A percentile compares a stretch with the other conserved stretches of the same genome.
These are phyloP conservation scores for Drosophila aldrichi DNA, from an alignment of 2,888 invertebrate genomes.

Conservation along the genomic window DNA sequence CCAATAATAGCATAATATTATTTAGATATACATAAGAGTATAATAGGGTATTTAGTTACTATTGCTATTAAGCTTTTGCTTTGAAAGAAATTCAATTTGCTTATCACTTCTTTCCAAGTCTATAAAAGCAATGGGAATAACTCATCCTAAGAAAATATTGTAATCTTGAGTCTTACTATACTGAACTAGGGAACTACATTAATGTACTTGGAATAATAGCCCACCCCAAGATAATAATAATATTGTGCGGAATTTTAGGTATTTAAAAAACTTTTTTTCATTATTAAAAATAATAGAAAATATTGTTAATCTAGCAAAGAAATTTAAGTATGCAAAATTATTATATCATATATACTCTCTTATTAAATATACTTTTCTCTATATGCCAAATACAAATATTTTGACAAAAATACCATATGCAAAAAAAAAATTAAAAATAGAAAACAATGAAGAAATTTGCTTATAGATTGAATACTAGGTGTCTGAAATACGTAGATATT, in stretches of 20 bases:
- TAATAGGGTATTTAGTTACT: no score
- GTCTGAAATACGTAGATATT: neutral
- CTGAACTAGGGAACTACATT: no score
- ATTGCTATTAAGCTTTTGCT: neutral
- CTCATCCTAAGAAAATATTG: no score
- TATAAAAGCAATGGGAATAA: neutral
- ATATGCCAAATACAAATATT: neutral
- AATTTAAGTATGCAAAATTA: neutral
- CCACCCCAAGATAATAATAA: no score
- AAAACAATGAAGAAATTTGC: neutral
- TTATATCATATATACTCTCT: no score
- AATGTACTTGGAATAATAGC: no score
- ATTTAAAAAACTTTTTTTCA: no score
- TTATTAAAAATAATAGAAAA: no score
- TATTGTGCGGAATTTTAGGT: no score
- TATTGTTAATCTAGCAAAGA: no score
- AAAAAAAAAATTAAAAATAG: conserved; percentile 5
- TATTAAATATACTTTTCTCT: neutral
- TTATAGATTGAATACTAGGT: neutral
- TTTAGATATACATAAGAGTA: neutral
- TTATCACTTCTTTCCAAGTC: neutral
- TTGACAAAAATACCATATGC: neutral
- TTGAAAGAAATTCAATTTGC: neutral
- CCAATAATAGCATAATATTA: neutral
- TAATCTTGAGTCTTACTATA: neutral